Evolutionary conservation across 1,140 invertebrate genomes (phyloP).

Genomic region (Apis laboriosa): DNA sequence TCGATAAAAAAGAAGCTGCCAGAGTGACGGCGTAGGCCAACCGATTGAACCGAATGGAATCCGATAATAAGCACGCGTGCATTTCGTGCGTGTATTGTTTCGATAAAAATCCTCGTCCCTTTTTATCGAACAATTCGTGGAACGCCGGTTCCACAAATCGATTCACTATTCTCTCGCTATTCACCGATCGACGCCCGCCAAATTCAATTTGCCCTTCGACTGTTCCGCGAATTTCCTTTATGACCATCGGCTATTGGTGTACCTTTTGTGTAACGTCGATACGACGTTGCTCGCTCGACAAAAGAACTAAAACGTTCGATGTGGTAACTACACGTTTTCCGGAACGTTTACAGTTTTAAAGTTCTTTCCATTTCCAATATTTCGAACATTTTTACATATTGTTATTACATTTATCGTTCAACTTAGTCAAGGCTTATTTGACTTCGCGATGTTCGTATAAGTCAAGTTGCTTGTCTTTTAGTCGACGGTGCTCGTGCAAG

Average conservation of each 20-base stretch:
- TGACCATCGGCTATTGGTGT: neutral
- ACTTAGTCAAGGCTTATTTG: too few species aligned
- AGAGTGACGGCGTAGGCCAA: neutral
- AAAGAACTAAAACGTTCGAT: neutral
- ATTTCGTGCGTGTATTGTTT: neutral
- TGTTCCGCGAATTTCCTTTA: conserved; percentile 7
- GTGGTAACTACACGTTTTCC: neutral
- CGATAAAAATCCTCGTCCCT: neutral
- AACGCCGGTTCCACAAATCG: neutral
- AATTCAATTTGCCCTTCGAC: conserved; percentile 18
- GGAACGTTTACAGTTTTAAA: too few species aligned
- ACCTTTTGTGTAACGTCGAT: too few species aligned
- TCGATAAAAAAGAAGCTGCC: neutral
- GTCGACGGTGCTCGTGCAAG: too few species aligned
- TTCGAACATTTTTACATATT: too few species aligned
- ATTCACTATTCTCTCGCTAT: neutral
- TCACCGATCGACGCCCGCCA: neutral
- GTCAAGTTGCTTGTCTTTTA: too few species aligned
- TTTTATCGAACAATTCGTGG: neutral
- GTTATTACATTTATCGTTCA: too few species aligned
- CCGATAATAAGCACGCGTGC: neutral
- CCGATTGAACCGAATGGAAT: neutral
- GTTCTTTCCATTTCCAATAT: too few species aligned
- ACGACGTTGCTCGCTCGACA: neutral
- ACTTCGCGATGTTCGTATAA: too few species aligned